Base-by-base conservation (phyloP, 2,888 invertebrate species). In the Hybos culiciformis region DNA sequence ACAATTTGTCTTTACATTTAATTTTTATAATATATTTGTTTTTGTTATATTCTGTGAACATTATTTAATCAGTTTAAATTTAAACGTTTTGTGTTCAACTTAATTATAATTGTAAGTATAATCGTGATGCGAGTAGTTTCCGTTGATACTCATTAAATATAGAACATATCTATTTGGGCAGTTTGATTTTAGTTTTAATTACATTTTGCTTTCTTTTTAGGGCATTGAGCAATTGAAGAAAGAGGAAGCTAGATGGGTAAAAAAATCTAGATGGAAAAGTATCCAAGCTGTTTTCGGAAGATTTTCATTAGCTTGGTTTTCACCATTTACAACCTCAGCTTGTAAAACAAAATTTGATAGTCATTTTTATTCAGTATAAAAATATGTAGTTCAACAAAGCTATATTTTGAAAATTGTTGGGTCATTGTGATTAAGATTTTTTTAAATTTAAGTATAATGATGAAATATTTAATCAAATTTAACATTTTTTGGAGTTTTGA, bases 221-320 rank as follows among this genome's bases (percentile, higher is more conserved):
- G 94, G 94, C 33, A 97, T 97, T 53, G 97, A 97, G 62, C 91
- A 92, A 68, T 66, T 97, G 56, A 96, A 96, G 68, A 92, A 92
- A 59, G 96, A 97, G 59, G 85, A 92, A 63, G 87, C 90, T 2
- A 73, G 86, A 12, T 93, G 92, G 91, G 84, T 83, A 38, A 86
- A 86, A 55, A 88, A 87, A 56, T 90, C 91, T 1, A 74, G 87
- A 39, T 91, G 94, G 85, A 86, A 91, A 72, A 92, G 91, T 58
- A 83, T 97, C 53, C 92, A 93, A 61, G 81, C 91, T 0, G 97
- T 98, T 4, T 98, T 98, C 67, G 98, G 98, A 19, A 76, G 93
- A 12, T 94, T 97, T 67, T 91, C 92, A 1, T 63, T 94, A 42
- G 76, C 83, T 4, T 98, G 97, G 98, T 94, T 98, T 63, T 83